Evolutionary conservation across 23 tunicate species (phyloP).

Genomic region (Halocynthia roretzi): DNA sequence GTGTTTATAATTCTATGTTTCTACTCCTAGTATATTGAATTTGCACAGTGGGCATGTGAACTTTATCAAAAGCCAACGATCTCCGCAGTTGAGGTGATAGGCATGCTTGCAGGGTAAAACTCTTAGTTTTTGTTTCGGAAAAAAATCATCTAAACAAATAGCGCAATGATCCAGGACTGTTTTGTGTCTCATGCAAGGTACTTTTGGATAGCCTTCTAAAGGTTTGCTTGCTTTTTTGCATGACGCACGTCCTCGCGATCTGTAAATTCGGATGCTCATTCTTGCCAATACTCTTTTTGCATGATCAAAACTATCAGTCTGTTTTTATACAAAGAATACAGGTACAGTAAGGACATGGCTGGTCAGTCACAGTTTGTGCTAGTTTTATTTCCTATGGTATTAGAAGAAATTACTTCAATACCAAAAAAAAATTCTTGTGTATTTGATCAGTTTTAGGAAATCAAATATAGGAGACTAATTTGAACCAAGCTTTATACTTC

Average conservation of each 20-base stretch:
- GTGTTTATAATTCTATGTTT: no score
- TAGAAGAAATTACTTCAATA: no score
- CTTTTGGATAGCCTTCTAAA: not conserved
- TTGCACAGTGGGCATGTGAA: conserved; percentile 40
- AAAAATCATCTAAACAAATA: conserved; percentile 30
- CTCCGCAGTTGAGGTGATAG: conserved; percentile 26
- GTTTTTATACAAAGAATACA: conserved; percentile 12
- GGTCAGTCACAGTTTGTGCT: no score
- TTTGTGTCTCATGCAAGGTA: not conserved
- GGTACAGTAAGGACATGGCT: not conserved
- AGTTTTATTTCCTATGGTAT: no score
- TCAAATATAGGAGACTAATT: no score
- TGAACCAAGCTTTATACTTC: no score
- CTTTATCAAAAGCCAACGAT: conserved; percentile 19
- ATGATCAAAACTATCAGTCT: conserved; percentile 7
- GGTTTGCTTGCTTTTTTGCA: not conserved
- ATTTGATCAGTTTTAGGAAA: no score
- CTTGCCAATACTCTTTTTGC: not conserved
- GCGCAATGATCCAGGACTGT: conserved; percentile 25
- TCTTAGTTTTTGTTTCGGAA: conserved; percentile 22
- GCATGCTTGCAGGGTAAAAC: conserved; percentile 29
- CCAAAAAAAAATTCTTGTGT: no score
- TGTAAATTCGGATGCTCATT: conserved; percentile 23
- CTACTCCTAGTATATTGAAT: conserved; percentile 23
- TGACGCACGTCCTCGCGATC: not conserved